These are phyloP conservation scores for Limonius californicus DNA, from an alignment of 1,140 invertebrate genomes.

Conservation along the genomic window DNA sequence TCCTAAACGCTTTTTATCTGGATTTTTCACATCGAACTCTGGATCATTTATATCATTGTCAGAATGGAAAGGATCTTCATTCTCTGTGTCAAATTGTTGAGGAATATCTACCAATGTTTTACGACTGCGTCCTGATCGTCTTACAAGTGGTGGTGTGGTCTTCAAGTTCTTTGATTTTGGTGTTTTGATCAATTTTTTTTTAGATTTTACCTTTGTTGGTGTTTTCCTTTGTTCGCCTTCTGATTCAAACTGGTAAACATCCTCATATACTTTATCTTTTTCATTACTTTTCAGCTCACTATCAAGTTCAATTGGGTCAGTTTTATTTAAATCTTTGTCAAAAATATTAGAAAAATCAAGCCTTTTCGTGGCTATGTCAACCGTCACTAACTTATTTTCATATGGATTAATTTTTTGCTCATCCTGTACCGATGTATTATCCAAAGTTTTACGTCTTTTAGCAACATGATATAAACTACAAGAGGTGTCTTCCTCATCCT, in stretches of 20 bases:
- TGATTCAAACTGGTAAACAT: no score
- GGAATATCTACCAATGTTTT: no score
- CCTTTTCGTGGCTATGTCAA: neutral
- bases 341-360: slow-evolving; percentile 16
- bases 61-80: slow-evolving; percentile 38
- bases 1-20: neutral
- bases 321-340: no score
- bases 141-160: no score
- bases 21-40: slow-evolving; percentile 26
- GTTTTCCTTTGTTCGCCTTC: no score
- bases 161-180: no score
- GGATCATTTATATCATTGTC: slow-evolving; percentile 36
- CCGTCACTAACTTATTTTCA: neutral
- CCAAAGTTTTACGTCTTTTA: neutral
- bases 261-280: neutral
- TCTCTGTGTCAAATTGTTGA: slow-evolving; percentile 17
- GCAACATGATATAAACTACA: neutral
- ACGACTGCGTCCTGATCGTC: no score
- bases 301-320: neutral
- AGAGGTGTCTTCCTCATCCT: slow-evolving; percentile 48
- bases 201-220: no score
- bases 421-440: neutral
- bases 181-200: no score
- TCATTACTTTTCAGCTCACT: neutral
- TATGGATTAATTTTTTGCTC: no score